Percentiles rank a stretch among this genome's conserved stretches.
phyloP scores from a whole-genome alignment of 2,888 invertebrate species.

The Pasiphila rectangulata region DNA sequence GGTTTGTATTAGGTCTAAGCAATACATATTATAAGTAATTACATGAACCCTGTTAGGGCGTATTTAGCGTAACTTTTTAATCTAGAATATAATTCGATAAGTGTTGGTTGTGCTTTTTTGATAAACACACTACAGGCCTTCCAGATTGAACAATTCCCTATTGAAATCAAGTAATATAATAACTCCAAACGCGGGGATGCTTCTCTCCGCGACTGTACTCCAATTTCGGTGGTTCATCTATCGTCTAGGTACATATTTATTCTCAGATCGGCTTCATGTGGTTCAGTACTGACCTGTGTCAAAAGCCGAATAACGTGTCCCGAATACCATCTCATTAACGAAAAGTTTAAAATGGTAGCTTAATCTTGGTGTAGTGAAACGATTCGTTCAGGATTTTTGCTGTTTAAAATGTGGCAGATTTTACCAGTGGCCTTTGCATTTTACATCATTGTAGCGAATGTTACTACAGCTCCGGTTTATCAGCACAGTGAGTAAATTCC shows the following conservation, averaged over 20 bases:
- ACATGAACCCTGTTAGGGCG: no score
- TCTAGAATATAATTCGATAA: no score
- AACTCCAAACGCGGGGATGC: no score
- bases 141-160: no score
- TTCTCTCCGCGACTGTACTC: constrained; percentile 15
- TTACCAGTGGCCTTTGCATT: constrained; percentile 31
- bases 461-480: constrained; percentile 47
- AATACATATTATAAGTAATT: no score
- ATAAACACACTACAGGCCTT: not conserved
- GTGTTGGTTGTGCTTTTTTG: no score
- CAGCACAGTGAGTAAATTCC: constrained; percentile 48
- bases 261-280: constrained; percentile 42
- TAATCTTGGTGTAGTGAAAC: not conserved
- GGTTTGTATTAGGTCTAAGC: no score
- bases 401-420: constrained; percentile 43
- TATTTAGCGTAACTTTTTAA: no score
- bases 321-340: not conserved
- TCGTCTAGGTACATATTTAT: constrained; percentile 44
- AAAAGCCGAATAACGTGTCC: constrained; percentile 13
- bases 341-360: constrained; percentile 5
- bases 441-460: constrained; percentile 39
- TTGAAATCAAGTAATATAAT: no score
- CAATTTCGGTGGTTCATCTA: constrained; percentile 29
- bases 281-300: constrained; percentile 50
- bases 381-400: not conserved